These are phyloP conservation scores for Bungarus multicinctus DNA, from an alignment of 2,113 vertebrate genomes.

Conservation along the genomic window DNA sequence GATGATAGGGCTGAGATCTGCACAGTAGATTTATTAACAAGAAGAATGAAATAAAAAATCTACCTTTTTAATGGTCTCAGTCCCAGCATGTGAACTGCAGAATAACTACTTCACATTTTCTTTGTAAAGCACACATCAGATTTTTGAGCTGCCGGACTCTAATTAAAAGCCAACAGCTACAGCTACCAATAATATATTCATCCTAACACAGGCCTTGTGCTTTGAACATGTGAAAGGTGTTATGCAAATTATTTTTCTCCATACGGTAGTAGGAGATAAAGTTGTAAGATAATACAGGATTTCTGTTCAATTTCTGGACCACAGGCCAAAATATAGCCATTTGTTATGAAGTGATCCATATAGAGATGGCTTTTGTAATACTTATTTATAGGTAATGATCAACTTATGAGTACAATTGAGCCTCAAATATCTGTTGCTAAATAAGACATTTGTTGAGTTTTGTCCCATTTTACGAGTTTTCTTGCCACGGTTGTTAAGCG, in stretches of 20 bases:
- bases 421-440: neutral
- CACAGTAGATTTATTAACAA: neutral
- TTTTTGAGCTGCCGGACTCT: neutral
- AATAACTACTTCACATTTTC: neutral
- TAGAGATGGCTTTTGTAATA: neutral
- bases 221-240: neutral
- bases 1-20: neutral
- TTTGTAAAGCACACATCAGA: neutral
- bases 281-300: neutral
- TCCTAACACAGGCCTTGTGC: neutral
- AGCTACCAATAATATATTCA: neutral
- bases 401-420: neutral
- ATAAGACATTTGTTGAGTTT: neutral
- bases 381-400: neutral
- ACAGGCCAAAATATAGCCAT: neutral
- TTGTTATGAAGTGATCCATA: neutral
- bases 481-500: neutral
- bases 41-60: slow-evolving; percentile 15
- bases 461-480: neutral
- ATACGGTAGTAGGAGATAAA: neutral
- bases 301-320: neutral
- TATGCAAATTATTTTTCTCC: neutral
- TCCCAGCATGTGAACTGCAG: neutral
- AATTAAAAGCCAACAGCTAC: slow-evolving; percentile 15
- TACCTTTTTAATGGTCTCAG: neutral